A percentile compares a stretch with the other conserved stretches of the same genome.
These are phyloP conservation scores for Apodemus agrarius DNA, from an alignment of 2,797 vertebrate genomes.

Conservation along the genomic window DNA sequence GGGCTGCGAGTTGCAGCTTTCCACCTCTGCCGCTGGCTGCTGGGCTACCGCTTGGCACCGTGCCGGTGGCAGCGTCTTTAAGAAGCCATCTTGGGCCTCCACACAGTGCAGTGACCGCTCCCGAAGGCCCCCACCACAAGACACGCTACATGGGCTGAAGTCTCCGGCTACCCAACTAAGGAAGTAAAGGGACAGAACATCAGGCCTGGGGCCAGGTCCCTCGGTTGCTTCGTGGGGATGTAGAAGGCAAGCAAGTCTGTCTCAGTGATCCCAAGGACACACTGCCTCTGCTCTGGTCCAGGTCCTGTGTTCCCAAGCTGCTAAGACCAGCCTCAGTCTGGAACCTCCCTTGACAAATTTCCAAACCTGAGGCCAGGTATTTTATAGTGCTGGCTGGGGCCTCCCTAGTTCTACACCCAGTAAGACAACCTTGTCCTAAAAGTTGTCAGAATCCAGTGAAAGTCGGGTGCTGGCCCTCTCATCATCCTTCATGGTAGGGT, in stretches of 20 bases:
- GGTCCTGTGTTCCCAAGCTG: not conserved
- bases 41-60: conserved; percentile 73
- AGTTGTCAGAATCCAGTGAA: rapidly evolving
- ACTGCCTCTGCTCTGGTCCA: not conserved
- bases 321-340: not conserved
- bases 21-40: conserved; percentile 35
- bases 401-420: not conserved
- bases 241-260: not conserved
- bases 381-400: too few species aligned
- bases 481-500: rapidly evolving
- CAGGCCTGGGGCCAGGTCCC: not conserved
- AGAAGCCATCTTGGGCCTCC: conserved; percentile 77
- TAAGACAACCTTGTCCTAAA: not conserved
- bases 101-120: conserved; percentile 86
- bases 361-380: not conserved
- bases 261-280: not conserved
- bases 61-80: conserved; percentile 72
- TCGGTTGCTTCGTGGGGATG: rapidly evolving
- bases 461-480: not conserved
- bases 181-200: not conserved
- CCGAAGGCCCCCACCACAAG: conserved; percentile 87
- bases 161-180: conserved; percentile 86
- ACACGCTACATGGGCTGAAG: conserved; percentile 87
- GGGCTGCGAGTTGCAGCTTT: conserved; percentile 86
- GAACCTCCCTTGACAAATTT: not conserved